Percentiles rank a stretch among this genome's conserved stretches.
phyloP scores from a whole-genome alignment of 2,113 vertebrate genomes.

The Terrapene triunguis region DNA sequence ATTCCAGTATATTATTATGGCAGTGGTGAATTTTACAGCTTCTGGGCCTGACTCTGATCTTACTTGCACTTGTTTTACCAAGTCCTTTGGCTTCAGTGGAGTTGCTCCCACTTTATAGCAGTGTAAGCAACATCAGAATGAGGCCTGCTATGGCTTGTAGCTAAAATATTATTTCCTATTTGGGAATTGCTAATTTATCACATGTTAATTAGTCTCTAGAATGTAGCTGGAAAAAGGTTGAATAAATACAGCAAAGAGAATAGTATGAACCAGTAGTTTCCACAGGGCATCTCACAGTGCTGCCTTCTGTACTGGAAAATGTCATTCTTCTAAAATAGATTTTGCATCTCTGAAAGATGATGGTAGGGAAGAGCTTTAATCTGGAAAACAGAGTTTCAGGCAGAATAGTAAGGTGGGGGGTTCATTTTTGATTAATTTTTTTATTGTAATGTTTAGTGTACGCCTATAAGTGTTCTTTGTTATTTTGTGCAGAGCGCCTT shows the following conservation, averaged over 20 bases:
- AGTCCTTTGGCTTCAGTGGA: not conserved
- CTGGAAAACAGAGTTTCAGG: constrained; percentile 53
- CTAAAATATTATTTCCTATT: constrained; percentile 49
- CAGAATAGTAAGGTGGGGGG: constrained; percentile 39
- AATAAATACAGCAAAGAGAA: not conserved
- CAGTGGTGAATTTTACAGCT: not conserved
- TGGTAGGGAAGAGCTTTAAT: constrained; percentile 35
- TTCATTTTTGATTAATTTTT: constrained; percentile 60
- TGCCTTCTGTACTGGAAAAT: constrained; percentile 50
- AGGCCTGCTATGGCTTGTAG: constrained; percentile 45
- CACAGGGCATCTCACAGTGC: constrained; percentile 29
- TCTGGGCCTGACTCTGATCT: not conserved
- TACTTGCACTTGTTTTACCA: not conserved
- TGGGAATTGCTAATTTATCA: constrained; percentile 62
- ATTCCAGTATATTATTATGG: accelerated
- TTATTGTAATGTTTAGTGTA: constrained; percentile 47
- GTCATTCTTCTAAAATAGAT: constrained; percentile 56
- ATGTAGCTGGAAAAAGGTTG: not conserved
- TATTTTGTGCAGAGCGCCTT: constrained; percentile 21
- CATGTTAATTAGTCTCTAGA: constrained; percentile 57
- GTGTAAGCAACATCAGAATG: constrained; percentile 10
- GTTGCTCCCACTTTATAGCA: constrained; percentile 3
- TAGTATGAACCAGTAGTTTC: constrained; percentile 35
- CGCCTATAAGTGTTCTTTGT: not conserved
- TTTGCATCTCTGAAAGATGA: constrained; percentile 48